Base-by-base conservation (phyloP, 2,797 vertebrate genomes). In the Lemur catta region DNA sequence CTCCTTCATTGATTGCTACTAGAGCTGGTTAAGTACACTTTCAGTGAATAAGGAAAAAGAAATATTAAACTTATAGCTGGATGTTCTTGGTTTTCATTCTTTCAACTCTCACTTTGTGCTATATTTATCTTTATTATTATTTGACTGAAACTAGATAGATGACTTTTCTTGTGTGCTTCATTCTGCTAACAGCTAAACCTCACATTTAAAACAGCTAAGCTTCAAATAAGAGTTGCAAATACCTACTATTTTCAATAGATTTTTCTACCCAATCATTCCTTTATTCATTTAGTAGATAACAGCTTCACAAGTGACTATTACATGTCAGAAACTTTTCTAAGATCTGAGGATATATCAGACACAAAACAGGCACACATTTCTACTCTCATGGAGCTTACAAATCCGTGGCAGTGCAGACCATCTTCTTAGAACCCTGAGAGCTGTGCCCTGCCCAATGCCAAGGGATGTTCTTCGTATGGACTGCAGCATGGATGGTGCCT, bases 401-500 rank as follows among this genome's bases (percentile, higher is more conserved):
- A n/a, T 33, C 4, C 14, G 20, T 24, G 41, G 12, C 2, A 6
- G 1, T 41, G 9, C 3, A 46, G 52, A 41, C 4, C 10, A 33
- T 5, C 9, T 33, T 17, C 30, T 52, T 7, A 48, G 26, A 46
- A 41, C 18, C 1, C 15, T 28, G 35, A 72, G 4, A 33, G 28
- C 28, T 20, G 0, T 33, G 30, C 1, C 24, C 7, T 72, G 1
- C 2, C 5, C 6, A 57, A 11, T 3, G 30, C 1, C 26, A 46
- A 28, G 17, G 18, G 30, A 7, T 22, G 14, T 2, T 52, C 4
- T 24, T 43, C 67, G 12, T 13, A 7, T 17, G 17, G 7, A 46
- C 10, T 14, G 0, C 6, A 26, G 4, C 15, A 7, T 0, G 18
- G 30, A 10, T 7, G 4, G 7, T n/a, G 6, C 10, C 48, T 22